Evolutionary conservation across 2,113 vertebrate genomes (phyloP).

Genomic region (Austrofundulus limnaeus): DNA sequence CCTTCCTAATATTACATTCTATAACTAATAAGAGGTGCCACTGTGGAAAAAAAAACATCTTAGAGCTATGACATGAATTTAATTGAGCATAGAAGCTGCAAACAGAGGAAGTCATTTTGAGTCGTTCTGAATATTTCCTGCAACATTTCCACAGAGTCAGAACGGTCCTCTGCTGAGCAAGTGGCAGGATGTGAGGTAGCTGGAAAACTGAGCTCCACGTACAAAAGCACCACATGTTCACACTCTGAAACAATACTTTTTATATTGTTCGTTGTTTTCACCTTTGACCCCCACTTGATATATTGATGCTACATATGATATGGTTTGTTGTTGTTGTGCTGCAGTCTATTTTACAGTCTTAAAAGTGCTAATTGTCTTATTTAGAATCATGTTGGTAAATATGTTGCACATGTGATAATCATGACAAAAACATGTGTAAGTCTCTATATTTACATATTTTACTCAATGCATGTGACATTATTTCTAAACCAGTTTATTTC

Average conservation of each 20-base stretch:
- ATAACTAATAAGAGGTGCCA: background rate
- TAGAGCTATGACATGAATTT: background rate
- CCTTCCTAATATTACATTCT: background rate
- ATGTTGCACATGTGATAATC: background rate
- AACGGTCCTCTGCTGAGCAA: background rate
- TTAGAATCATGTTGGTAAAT: background rate
- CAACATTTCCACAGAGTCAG: background rate
- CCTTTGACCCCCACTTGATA: background rate
- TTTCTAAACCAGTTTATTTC: too few relatives aligned
- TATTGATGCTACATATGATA: too few relatives aligned
- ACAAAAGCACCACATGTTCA: background rate
- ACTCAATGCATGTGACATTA: too few relatives aligned
- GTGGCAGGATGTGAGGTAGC: slow-evolving; percentile 5
- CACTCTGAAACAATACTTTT: background rate
- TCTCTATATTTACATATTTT: background rate
- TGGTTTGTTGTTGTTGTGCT: background rate
- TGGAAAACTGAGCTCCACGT: background rate
- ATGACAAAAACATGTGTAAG: background rate
- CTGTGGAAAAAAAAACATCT: slow-evolving; percentile 2
- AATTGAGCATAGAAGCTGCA: too few relatives aligned
- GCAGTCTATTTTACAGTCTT: background rate
- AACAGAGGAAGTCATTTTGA: too few relatives aligned
- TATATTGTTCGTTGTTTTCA: background rate
- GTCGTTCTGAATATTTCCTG: too few relatives aligned
- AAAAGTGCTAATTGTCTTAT: background rate